Evolutionary conservation across 2,113 vertebrate genomes (phyloP).

Genomic region (Xiphias gladius): DNA sequence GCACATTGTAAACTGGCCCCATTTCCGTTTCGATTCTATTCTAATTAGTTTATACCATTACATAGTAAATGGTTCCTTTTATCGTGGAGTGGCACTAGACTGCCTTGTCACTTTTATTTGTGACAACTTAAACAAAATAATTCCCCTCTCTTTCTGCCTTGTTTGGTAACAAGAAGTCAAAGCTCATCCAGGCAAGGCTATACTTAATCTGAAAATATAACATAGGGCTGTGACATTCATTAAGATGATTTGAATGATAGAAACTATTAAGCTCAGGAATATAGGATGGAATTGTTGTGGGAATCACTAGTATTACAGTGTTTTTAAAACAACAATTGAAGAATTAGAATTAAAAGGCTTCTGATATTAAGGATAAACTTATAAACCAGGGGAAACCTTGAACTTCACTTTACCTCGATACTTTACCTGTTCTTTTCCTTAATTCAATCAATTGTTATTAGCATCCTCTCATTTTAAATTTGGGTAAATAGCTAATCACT

Average conservation of each 20-base stretch:
- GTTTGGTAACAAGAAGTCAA: conserved; percentile 13
- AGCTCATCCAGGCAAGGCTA: conserved; percentile 10
- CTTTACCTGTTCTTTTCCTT: conserved; percentile 24
- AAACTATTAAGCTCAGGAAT: conserved; percentile 15
- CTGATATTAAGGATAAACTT: background rate
- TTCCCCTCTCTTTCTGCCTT: background rate
- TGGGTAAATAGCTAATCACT: background rate
- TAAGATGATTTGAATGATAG: conserved; percentile 11
- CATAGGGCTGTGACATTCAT: conserved; percentile 5
- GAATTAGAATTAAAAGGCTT: background rate
- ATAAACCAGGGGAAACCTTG: conserved; percentile 37
- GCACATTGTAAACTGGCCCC: conserved; percentile 33
- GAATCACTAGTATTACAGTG: background rate
- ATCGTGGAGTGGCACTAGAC: background rate
- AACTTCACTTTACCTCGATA: conserved; percentile 34
- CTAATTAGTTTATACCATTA: conserved; percentile 18
- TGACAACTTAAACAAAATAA: conserved; percentile 1
- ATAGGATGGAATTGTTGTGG: background rate
- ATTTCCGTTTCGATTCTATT: conserved; percentile 24
- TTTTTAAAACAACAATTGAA: background rate
- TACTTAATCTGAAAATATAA: background rate
- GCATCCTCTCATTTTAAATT: conserved; percentile 9
- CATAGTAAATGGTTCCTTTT: conserved; percentile 2
- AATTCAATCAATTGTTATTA: conserved; percentile 35
- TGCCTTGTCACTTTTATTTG: conserved; percentile 13